Base-by-base conservation (phyloP, 53 echinoderm and acorn worm genomes). In the Pentamera pediparva region DNA sequence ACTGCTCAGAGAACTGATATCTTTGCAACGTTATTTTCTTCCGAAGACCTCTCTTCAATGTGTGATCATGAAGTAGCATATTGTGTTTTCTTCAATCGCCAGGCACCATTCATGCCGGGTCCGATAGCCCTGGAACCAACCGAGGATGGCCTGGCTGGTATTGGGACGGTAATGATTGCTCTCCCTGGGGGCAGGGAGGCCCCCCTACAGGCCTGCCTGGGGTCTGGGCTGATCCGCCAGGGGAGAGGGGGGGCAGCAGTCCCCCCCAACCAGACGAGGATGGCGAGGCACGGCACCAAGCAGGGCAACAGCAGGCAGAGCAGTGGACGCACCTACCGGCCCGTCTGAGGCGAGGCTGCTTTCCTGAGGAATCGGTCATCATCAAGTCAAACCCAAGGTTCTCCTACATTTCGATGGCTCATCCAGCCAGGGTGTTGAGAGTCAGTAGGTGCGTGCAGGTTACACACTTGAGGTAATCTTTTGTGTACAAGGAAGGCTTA, bases 191-290 rank as follows among this genome's bases (percentile, higher is more conserved):
- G 82, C n/a, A 53, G 56, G 3, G 39, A 57, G 30, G 80, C 89
- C 11, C 98, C 98, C 0, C 80, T 92, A n/a, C 82, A 82, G 49
- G 98, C 88, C 22, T 98, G 98, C 70, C 83, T 98, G 5, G 91
- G 86, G 35, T 98, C 98, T 0, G 92, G 92, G 29, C 79, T 98
- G 31, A 56, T 98, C 41, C 25, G 67, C 6, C 67, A 67, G 29
- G 41, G 67, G 22, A 67, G 45, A 39, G 20, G 30, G 40, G 45
- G 45, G 13, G 10, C 26, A n/a, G 31, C 12, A 11, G 8, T 54
- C 9, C 54, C 54, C 2, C 54, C 54, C 24, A 25, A 22, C 10
- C 39, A 40, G 17, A 15, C 38, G 15, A 37, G 67, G 18, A 22
- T 29, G 3, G 67, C 38, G 25, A 57, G 29, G 17, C 55, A 55